phyloP scores from a whole-genome alignment of 2,888 invertebrate species.

The Eilema caniola region DNA sequence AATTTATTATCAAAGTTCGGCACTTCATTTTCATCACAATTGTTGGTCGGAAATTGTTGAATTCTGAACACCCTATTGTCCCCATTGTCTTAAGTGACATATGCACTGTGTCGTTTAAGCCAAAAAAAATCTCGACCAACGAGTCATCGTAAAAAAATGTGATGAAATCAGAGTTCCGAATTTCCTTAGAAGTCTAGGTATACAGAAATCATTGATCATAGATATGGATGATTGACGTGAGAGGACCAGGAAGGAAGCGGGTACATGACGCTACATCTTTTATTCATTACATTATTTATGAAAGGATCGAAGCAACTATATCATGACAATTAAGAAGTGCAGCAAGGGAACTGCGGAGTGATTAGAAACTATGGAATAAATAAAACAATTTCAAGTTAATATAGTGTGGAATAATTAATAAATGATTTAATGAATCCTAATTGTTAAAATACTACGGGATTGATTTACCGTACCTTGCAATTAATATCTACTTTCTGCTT shows the following conservation, averaged over 20 bases:
- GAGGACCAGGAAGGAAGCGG: constrained; percentile 27
- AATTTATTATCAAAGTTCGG: not conserved
- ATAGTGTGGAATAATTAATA: not conserved
- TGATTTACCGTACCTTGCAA: no score
- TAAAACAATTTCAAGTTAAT: not conserved
- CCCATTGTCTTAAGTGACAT: not conserved
- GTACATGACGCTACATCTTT: constrained; percentile 37
- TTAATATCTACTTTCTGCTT: not conserved
- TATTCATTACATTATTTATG: constrained; percentile 10
- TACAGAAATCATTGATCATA: constrained; percentile 57
- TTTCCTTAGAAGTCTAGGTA: constrained; percentile 12
- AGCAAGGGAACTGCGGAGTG: not conserved
- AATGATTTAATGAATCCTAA: not conserved
- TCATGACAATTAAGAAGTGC: not conserved
- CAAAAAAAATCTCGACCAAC: no score
- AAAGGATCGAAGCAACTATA: not conserved
- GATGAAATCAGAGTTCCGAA: not conserved
- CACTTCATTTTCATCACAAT: not conserved
- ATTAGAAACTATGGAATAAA: not conserved
- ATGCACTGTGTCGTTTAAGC: no score
- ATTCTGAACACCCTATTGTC: no score
- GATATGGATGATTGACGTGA: constrained; percentile 54
- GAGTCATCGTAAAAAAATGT: not conserved
- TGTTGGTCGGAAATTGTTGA: no score
- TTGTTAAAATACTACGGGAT: no score